phyloP scores from a whole-genome alignment of 2,888 invertebrate species.

The Chloroclysta siterata region DNA sequence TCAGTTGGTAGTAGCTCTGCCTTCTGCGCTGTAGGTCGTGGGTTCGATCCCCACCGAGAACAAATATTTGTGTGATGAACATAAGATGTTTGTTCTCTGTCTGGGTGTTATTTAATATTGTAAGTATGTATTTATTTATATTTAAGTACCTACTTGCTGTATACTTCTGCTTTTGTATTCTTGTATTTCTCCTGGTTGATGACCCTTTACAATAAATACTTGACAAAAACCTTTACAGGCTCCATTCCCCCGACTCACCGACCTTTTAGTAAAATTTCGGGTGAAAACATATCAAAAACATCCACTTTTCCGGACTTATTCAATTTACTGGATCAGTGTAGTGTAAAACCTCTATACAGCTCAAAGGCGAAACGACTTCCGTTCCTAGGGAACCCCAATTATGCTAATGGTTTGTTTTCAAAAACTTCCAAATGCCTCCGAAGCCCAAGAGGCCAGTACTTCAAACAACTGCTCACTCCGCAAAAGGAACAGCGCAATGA shows the following conservation, averaged over 20 bases:
- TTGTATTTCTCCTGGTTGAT: neutral
- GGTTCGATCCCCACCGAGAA: too few species aligned
- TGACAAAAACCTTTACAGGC: neutral
- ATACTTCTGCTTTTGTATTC: neutral
- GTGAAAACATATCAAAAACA: constrained; percentile 5
- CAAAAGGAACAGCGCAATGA: constrained; percentile 45
- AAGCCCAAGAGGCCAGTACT: constrained; percentile 39
- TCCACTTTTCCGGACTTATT: constrained; percentile 19
- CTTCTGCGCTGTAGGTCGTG: too few species aligned
- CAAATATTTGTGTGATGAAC: too few species aligned
- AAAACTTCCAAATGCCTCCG: constrained; percentile 25
- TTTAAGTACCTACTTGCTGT: neutral
- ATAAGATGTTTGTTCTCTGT: too few species aligned
- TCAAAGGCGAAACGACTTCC: constrained; percentile 28
- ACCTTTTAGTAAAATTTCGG: constrained; percentile 6
- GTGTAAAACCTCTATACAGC: constrained; percentile 23
- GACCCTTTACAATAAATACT: neutral
- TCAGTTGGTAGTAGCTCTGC: too few species aligned
- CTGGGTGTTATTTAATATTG: too few species aligned
- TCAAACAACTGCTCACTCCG: constrained; percentile 45
- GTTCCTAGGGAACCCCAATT: constrained; percentile 30
- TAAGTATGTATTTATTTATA: too few species aligned
- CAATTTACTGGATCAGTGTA: constrained; percentile 23
- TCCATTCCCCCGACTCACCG: neutral
- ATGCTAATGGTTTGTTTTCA: constrained; percentile 35